phyloP scores from a whole-genome alignment of 2,113 vertebrate species.

The Ictalurus punctatus region DNA sequence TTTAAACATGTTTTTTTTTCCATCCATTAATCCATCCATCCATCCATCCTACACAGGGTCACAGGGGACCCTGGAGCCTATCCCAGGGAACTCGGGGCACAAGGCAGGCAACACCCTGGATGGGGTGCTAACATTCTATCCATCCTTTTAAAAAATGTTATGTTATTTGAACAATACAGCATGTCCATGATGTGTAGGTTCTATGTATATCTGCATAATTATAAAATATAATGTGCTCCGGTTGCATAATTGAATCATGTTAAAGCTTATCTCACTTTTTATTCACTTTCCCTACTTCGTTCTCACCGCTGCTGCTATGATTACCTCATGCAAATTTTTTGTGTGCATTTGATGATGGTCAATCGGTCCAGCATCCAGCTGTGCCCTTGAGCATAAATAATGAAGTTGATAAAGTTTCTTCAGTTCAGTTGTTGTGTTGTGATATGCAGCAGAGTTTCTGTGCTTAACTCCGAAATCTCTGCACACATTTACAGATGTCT shows the following conservation, averaged over 20 bases:
- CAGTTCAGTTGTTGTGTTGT: neutral
- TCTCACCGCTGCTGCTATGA: neutral
- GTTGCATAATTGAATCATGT: neutral
- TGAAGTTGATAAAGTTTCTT: neutral
- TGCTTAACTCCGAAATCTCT: neutral
- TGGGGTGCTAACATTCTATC: no score
- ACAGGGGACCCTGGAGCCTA: no score
- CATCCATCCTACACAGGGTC: no score
- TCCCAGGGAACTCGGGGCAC: no score
- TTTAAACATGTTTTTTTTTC: no score
- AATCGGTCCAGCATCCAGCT: neutral
- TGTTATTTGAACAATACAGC: neutral
- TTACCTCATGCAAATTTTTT: neutral
- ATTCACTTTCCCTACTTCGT: neutral
- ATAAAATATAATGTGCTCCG: neutral
- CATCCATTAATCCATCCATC: no score
- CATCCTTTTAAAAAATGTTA: no score
- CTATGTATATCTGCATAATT: neutral
- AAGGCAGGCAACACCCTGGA: no score
- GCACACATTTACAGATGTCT: conserved; percentile 10
- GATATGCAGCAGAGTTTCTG: neutral
- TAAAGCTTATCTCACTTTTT: neutral
- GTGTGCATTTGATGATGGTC: neutral
- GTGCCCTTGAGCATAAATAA: conserved; percentile 2
- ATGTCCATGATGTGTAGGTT: neutral